Evolutionary conservation across 2,888 invertebrate species (phyloP).

Genomic region (Tanypteryx hageni): DNA sequence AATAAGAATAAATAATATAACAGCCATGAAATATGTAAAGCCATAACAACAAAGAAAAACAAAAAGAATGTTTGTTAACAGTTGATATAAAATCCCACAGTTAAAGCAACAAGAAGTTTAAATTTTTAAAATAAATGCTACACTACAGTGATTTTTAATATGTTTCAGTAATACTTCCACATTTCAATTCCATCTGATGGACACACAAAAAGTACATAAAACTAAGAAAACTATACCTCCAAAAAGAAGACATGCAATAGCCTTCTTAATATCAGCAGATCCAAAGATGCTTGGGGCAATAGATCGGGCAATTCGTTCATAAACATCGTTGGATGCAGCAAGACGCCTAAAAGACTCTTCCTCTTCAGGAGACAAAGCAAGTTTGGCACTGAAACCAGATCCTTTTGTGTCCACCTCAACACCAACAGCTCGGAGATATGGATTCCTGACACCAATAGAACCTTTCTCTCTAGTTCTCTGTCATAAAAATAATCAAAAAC

Average conservation of each 20-base stretch:
- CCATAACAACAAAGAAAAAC: no score
- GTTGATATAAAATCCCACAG: no score
- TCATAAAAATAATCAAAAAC: slow-evolving; percentile 42
- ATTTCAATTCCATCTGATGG: no score
- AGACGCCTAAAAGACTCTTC: slow-evolving; percentile 90
- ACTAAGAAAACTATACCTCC: slow-evolving; percentile 80
- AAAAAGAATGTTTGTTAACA: no score
- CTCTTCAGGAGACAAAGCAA: slow-evolving; percentile 81
- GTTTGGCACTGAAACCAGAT: slow-evolving; percentile 77
- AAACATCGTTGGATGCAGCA: slow-evolving; percentile 90
- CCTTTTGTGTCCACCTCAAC: slow-evolving; percentile 91
- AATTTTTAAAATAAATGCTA: no score
- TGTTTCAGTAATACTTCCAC: no score
- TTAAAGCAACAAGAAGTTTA: no score
- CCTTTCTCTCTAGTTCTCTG: slow-evolving; percentile 85
- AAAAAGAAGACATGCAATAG: slow-evolving; percentile 95
- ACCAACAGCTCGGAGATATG: slow-evolving; percentile 96
- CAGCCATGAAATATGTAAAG: no score
- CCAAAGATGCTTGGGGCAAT: slow-evolving; percentile 99
- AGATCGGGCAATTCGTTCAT: slow-evolving; percentile 91
- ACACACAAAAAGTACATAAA: slow-evolving; percentile 9
- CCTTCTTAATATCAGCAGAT: slow-evolving; percentile 95
- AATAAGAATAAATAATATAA: no score
- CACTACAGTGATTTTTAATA: no score
- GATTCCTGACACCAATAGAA: slow-evolving; percentile 93